These are phyloP conservation scores for Lepidurus apus DNA, from an alignment of 1,140 invertebrate genomes.

Conservation along the genomic window DNA sequence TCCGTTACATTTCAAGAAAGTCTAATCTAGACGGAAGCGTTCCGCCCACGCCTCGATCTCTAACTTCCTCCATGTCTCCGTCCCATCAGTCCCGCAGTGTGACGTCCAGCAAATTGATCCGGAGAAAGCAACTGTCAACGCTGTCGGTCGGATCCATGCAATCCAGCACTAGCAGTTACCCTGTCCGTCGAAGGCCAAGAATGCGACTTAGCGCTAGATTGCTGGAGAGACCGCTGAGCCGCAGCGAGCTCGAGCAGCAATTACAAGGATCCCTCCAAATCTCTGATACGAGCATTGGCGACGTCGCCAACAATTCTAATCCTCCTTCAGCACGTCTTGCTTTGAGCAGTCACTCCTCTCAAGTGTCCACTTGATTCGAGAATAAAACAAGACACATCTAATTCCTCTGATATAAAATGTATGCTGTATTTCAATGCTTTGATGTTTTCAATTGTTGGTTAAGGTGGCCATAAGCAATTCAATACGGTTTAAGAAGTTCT, in stretches of 20 bases:
- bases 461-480: conserved; percentile 90
- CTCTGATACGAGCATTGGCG: background rate
- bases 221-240: background rate
- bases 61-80: background rate
- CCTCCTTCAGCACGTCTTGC: conserved; percentile 12
- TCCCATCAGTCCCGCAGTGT: background rate
- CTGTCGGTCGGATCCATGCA: conserved; percentile 4
- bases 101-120: background rate
- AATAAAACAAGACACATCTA: background rate
- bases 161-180: background rate
- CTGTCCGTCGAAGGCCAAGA: background rate
- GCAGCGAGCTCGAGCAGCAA: background rate
- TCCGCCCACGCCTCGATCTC: conserved; percentile 10
- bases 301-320: background rate
- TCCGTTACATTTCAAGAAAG: background rate
- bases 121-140: background rate
- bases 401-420: background rate
- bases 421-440: background rate
- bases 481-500: conserved; percentile 94
- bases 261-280: background rate
- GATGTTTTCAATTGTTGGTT: conserved; percentile 49
- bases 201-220: background rate
- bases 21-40: background rate
- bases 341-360: background rate
- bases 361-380: conserved; percentile 2